phyloP scores from a whole-genome alignment of 2,113 vertebrate species.

The Lipotes vexillifer region DNA sequence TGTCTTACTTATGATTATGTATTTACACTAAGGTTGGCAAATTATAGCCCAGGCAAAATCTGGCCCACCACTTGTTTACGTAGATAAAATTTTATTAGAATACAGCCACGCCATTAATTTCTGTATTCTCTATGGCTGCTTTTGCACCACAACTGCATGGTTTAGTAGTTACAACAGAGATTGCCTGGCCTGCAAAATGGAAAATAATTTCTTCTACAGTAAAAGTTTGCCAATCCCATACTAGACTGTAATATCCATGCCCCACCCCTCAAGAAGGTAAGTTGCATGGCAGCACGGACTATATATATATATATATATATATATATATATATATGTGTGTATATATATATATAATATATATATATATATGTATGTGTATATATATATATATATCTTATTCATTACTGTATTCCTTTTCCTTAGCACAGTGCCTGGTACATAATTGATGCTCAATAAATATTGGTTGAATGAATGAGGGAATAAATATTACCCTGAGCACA shows the following conservation, averaged over 20 bases:
- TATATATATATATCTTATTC: neutral
- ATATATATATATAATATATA: neutral
- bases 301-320: neutral
- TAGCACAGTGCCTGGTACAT: neutral
- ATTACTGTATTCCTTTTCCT: neutral
- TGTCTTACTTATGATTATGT: neutral
- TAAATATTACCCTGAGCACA: neutral
- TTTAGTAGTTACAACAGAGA: neutral
- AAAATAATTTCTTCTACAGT: neutral
- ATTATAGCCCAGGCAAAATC: neutral
- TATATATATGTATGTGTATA: neutral
- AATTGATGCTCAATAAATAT: neutral
- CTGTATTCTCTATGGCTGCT: neutral
- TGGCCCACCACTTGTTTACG: neutral
- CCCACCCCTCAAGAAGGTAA: neutral
- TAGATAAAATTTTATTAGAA: conserved; percentile 4
- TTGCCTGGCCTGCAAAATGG: neutral
- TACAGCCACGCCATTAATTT: neutral
- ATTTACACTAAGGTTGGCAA: neutral
- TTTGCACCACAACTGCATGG: neutral
- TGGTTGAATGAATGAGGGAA: neutral
- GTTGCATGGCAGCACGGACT: neutral
- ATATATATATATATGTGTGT: no score
- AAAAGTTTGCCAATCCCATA: neutral
- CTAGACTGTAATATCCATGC: neutral